Percentiles rank a stretch among this genome's conserved stretches.
phyloP scores from a whole-genome alignment of 2,797 vertebrate species.

The Eulemur mongoz region DNA sequence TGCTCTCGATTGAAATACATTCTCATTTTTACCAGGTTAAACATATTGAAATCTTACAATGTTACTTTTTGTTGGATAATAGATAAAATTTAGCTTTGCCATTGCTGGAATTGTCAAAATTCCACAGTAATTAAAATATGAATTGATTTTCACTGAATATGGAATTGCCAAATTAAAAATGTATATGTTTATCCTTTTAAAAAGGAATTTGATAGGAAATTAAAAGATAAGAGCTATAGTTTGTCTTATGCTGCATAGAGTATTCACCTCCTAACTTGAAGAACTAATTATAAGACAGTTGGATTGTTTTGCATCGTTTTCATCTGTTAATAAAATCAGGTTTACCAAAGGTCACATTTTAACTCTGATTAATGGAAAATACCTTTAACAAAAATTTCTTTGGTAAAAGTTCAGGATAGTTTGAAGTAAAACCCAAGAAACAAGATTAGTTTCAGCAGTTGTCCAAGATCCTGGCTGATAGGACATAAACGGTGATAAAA shows the following conservation, averaged over 20 bases:
- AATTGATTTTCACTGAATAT: constrained; percentile 28
- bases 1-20: constrained; percentile 22
- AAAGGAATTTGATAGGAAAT: constrained; percentile 26
- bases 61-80: constrained; percentile 47
- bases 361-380: constrained; percentile 40
- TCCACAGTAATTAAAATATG: constrained; percentile 28
- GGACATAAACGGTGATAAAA: background rate
- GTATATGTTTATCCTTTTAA: background rate
- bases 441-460: background rate
- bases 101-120: constrained; percentile 37
- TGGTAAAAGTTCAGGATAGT: background rate
- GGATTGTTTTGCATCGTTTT: background rate
- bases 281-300: background rate
- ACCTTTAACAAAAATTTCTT: constrained; percentile 14
- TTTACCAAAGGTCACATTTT: constrained; percentile 43
- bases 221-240: background rate
- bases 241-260: background rate
- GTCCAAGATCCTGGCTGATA: background rate
- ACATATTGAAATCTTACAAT: constrained; percentile 27
- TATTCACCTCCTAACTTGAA: background rate
- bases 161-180: constrained; percentile 28
- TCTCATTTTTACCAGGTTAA: constrained; percentile 53
- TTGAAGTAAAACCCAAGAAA: constrained; percentile 45
- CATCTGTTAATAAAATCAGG: background rate
- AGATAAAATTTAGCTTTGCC: constrained; percentile 18